Conservation (phyloP, 2,113 vertebrate species). For the Psilopsiagon aurifrons region DNA sequence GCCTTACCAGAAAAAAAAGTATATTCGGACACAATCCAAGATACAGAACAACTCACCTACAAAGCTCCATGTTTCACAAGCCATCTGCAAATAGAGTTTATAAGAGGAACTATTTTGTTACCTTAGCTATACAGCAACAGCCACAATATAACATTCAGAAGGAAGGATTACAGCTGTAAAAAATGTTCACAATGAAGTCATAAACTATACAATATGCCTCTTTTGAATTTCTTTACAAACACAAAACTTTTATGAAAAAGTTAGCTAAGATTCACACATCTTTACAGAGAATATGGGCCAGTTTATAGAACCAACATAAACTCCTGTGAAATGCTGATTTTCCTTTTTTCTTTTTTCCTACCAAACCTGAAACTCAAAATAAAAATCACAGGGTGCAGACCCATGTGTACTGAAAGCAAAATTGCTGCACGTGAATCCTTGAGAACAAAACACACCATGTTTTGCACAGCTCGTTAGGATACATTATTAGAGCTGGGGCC, state of each 20-base stretch:
- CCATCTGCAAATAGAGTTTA: conserved; percentile 44
- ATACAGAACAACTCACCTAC: not conserved
- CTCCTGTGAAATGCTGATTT: not conserved
- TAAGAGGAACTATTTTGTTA: conserved; percentile 37
- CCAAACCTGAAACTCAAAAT: conserved; percentile 30
- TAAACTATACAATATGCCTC: conserved; percentile 31
- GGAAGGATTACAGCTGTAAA: conserved; percentile 45
- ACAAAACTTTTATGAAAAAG: not conserved
- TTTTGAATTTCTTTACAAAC: conserved; percentile 46
- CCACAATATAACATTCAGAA: conserved; percentile 21
- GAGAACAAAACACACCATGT: conserved; percentile 19
- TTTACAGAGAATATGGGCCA: conserved; percentile 10
- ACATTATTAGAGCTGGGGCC: conserved; percentile 56
- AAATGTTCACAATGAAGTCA: conserved; percentile 48
- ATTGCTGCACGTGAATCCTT: not conserved
- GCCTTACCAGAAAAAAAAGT: not conserved
- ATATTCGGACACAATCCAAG: not conserved
- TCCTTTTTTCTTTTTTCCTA: not conserved
- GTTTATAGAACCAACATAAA: conserved; percentile 9
- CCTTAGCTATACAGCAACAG: not conserved
- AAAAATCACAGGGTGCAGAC: conserved; percentile 48
- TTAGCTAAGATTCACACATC: conserved; percentile 46
- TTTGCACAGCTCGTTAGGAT: conserved; percentile 56
- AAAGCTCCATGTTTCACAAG: conserved; percentile 46
- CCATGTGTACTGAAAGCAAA: conserved; percentile 1